Evolutionary conservation across 2,797 vertebrate genomes (phyloP).

Genomic region (Chelmon rostratus): DNA sequence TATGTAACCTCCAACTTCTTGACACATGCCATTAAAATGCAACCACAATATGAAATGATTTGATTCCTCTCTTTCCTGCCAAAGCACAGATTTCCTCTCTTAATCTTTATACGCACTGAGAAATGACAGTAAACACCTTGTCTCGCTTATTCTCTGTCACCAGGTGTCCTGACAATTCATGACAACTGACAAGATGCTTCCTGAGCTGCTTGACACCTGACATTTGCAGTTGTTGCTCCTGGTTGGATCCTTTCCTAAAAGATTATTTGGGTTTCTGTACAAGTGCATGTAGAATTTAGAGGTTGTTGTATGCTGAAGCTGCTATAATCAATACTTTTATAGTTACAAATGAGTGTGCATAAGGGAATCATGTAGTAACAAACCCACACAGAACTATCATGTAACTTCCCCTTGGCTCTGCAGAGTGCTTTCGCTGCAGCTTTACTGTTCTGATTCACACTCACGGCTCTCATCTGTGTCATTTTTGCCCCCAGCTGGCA

Average conservation of each 20-base stretch:
- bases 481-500: conserved; percentile 2
- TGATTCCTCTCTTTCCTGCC: background rate
- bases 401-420: background rate
- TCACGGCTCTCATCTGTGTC: conserved; percentile 15
- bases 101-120: conserved; percentile 3
- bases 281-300: background rate
- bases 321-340: background rate
- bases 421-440: background rate
- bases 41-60: conserved; percentile 1
- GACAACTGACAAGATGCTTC: conserved; percentile 34
- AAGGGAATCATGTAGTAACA: background rate
- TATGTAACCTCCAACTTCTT: background rate
- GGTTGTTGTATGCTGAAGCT: background rate
- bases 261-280: background rate
- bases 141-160: conserved; percentile 19
- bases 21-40: conserved; percentile 16
- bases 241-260: conserved; percentile 5
- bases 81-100: conserved; percentile 1
- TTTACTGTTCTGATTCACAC: background rate
- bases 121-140: conserved; percentile 34
- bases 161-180: conserved; percentile 26
- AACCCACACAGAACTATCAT: background rate
- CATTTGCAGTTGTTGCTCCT: conserved; percentile 30
- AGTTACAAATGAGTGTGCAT: background rate
- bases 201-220: conserved; percentile 26